Evolutionary conservation across 2,888 invertebrate genomes (phyloP).

Genomic region (Clanis bilineata): DNA sequence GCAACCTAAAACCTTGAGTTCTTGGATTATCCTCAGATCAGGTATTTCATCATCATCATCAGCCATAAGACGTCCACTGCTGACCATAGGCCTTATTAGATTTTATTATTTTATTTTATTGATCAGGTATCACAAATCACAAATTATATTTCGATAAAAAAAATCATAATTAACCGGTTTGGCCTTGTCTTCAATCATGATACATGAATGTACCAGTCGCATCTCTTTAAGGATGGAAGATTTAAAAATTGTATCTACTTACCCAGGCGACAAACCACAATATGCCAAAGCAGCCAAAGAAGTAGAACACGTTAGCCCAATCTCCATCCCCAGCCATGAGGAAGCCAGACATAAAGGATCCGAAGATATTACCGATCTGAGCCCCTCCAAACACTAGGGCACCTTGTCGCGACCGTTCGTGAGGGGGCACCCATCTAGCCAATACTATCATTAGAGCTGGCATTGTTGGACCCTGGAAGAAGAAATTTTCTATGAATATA

Average conservation of each 20-base stretch:
- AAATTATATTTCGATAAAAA: too few relatives aligned
- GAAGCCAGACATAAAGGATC: constrained; percentile 80
- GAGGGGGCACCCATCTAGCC: constrained; percentile 83
- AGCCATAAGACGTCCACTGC: too few relatives aligned
- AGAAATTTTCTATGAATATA: background rate
- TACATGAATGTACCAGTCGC: too few relatives aligned
- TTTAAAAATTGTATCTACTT: constrained; percentile 29
- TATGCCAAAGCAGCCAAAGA: constrained; percentile 82
- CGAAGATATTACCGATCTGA: constrained; percentile 81
- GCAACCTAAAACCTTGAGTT: too few relatives aligned
- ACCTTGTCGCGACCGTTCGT: constrained; percentile 82
- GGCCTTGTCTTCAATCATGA: too few relatives aligned
- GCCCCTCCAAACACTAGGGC: constrained; percentile 84
- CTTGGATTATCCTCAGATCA: too few relatives aligned
- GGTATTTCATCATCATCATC: too few relatives aligned
- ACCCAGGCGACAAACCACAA: constrained; percentile 82
- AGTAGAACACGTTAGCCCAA: constrained; percentile 84
- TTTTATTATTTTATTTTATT: too few relatives aligned
- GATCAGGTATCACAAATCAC: too few relatives aligned
- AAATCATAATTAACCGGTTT: too few relatives aligned
- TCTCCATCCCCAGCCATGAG: constrained; percentile 76
- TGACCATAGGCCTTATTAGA: too few relatives aligned
- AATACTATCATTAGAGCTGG: constrained; percentile 84
- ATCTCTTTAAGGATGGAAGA: too few relatives aligned
- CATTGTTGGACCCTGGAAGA: constrained; percentile 87